These are phyloP conservation scores for Megaceryle torquata DNA, from an alignment of 2,113 vertebrate genomes.

Conservation along the genomic window DNA sequence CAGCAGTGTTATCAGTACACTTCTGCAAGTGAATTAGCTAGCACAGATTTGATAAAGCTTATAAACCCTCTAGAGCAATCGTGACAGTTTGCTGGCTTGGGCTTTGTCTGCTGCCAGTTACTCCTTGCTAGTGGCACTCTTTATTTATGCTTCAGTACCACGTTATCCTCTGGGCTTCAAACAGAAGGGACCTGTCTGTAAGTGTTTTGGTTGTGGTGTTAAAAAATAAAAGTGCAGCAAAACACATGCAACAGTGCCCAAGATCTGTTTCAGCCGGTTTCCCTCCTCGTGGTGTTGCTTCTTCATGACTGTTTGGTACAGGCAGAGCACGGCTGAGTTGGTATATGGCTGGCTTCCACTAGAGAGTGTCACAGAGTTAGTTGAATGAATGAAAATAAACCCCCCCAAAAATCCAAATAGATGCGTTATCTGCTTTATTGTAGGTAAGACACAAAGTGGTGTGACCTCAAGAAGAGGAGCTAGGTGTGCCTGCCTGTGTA, in stretches of 20 bases:
- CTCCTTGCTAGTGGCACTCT: conserved; percentile 79
- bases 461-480: background rate
- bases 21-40: conserved; percentile 88
- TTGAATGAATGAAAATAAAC: background rate
- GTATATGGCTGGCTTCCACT: conserved; percentile 20
- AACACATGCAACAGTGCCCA: conserved; percentile 73
- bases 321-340: background rate
- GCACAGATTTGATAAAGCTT: conserved; percentile 86
- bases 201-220: conserved; percentile 79
- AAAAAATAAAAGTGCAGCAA: conserved; percentile 74
- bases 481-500: background rate
- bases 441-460: background rate
- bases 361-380: conserved; percentile 31
- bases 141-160: conserved; percentile 82
- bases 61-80: conserved; percentile 77
- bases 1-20: conserved; percentile 81
- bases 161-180: conserved; percentile 78
- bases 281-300: background rate
- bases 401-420: background rate
- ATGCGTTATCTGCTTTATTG: background rate
- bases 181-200: conserved; percentile 81
- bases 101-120: conserved; percentile 87
- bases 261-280: conserved; percentile 45
- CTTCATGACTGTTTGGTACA: background rate
- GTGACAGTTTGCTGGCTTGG: conserved; percentile 77